phyloP scores from a whole-genome alignment of 2,113 vertebrate genomes.

The Procavia capensis region DNA sequence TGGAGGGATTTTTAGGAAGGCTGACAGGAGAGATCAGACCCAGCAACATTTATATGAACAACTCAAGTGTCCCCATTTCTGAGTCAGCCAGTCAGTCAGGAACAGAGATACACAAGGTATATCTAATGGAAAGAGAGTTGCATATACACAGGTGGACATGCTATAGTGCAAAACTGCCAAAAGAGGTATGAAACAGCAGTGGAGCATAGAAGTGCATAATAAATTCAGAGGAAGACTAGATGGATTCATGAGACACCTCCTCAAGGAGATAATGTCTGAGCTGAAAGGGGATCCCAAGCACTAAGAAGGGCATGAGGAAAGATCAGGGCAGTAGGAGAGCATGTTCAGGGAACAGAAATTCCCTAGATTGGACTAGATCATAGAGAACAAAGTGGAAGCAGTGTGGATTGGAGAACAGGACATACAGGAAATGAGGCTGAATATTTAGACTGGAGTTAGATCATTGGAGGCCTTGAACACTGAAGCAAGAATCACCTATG shows the following conservation, averaged over 20 bases:
- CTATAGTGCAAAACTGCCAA: background rate
- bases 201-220: background rate
- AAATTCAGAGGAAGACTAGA: background rate
- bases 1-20: background rate
- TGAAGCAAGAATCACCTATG: background rate
- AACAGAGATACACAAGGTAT: background rate
- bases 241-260: background rate
- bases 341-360: background rate
- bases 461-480: background rate
- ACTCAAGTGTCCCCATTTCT: background rate
- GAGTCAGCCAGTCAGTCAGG: background rate
- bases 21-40: background rate
- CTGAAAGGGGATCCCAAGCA: background rate
- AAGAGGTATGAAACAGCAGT: background rate
- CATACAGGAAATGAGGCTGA: background rate
- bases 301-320: background rate
- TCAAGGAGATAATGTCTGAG: background rate
- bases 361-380: background rate
- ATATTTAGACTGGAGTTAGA: background rate
- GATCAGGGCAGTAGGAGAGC: background rate
- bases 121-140: background rate
- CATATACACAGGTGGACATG: background rate
- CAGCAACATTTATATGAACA: background rate
- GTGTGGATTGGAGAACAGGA: background rate
- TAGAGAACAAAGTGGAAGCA: background rate